Base-by-base conservation (phyloP, 2,113 vertebrate species). In the Clupea harengus region DNA sequence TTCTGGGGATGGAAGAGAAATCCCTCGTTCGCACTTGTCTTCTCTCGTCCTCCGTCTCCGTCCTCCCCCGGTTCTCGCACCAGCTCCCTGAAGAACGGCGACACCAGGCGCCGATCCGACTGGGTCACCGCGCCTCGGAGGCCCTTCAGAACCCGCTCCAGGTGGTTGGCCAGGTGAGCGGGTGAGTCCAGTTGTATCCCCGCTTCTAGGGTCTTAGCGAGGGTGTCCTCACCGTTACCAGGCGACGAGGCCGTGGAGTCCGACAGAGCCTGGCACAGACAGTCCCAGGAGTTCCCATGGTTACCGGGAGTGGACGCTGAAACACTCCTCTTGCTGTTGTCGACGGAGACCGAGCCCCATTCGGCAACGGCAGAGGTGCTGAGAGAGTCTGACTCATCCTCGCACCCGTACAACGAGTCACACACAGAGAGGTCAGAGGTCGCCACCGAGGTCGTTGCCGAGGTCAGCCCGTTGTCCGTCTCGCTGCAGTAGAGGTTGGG, bases 121-220 rank as follows among this genome's bases (percentile, higher is more conserved):
- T 91, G 92, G 64, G 94, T 96, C 91, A 98, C 97, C 0, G 91
- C 95, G 4, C 96, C 97, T 84, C 94, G 95, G 17, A 96, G 93
- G 60, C 95, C 93, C 0, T 93, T 93, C 1, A 95, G 89, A 87
- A 95, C 90, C 52, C 93, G 95, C 28, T 95, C 94, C 32, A 95
- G 93, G 91, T 94, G 92, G 0, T 49, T 83, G 86, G 32, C 86
- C 39, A 82, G 81, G 0, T 90, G 84, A 57, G 81, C 20, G 18
- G 46, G 47, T 28, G 28, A 72, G 57, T 83, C 84, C 0, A 57
- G 32, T 25, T 54, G 89, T 89, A 82, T 32, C 32, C 39, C 84
- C 67, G 52, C 44, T 15, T 81, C 54, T 18, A 45, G 2, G 17
- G 13, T 17, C 0, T 7, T 17, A 9, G 50, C 32, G 20, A 25